Base-by-base conservation (phyloP, 64 coral and sea anemone genomes). In the Montipora sp. region DNA sequence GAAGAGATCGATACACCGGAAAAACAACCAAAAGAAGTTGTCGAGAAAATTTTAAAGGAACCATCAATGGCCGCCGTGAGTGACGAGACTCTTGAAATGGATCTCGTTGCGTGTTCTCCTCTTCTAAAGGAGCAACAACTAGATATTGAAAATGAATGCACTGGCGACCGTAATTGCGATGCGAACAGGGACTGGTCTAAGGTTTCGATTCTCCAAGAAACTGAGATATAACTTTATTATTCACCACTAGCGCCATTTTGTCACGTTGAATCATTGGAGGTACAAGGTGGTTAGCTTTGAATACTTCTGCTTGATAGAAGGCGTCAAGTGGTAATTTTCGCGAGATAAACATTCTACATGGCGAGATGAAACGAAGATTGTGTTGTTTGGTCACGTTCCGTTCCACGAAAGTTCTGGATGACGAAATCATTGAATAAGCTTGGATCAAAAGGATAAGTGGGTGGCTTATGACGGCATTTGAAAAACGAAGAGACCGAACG, bases 241-340 rank as follows among this genome's bases (percentile, higher is more conserved):
- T 57, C 2, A 57, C 53, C 11, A 36, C 36, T 36, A 36, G 36
- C 36, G 36, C 36, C 36, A 36, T 36, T 36, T 36, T 36, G 36
- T 36, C 36, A 36, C 1, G 36, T 36, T 46, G 80, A 83, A 36
- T 47, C 46, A 65, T 67, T 18, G 60, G 44, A 23, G 60, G 24
- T 83, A 50, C 61, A 16, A 22, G 82, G 82, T 71, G 82, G 82
- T 71, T 70, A 85, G 82, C 66, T 84, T 85, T 85, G 82, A 85
- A 85, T 85, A 85, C 47, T 85, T 0, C 16, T 71, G 8, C 19
- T 85, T 68, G 82, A 50, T 63, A 63, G 82, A 85, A 85, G 82
- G 82, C 82, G 82, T 49, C 16, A 85, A 85, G 82, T 85, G 82
- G 82, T 50, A 70, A 85, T 85, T 85, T 85, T 85, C 46, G 23